Base-by-base conservation (phyloP, 1,140 invertebrate genomes). In the Helicoverpa armigera region DNA sequence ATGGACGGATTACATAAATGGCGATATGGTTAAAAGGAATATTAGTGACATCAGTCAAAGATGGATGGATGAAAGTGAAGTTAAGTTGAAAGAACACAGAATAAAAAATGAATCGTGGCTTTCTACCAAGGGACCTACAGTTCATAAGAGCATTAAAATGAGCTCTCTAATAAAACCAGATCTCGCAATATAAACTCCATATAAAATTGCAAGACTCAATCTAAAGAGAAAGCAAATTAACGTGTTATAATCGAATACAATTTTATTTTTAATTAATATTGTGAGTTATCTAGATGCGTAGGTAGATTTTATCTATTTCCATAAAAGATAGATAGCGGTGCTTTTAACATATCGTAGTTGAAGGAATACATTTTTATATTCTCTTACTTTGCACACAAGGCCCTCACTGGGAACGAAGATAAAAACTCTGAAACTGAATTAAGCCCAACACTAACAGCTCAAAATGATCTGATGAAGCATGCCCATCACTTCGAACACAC, bases 211-310 rank as follows among this genome's bases (percentile, higher is more conserved):
- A 13, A 11, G 2, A 35, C 10, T 23, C 58, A 31, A 13, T 11
- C 13, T 13, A 13, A 29, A 60, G 12, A 60, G 58, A 60, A 60
- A 31, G 11, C 23, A 12, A 60, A 60, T n/a, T 53, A 3, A 16
- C 4, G 3, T 54, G 31, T 65, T 10, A 65, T 9, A 16, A 65
- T 16, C 14, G 43, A 65, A 48, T n/a, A 35, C 35, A 48, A 43
- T 65, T 65, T 65, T 65, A 43, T 65, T 65, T 65, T 65, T 65
- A 65, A 65, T 48, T 9, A 43, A 65, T 10, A 65, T 65, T 0
- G 7, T 0, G 9, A 35, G 3, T 63, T 14, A 61, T 61, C 60
- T 13, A 43, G 35, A 48, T 48, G 14, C 3, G 0, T 43, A 48
- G 63, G 0, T 43, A 48, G 63, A n/a, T 18, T 43, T 43, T 65